phyloP scores from a whole-genome alignment of 2,888 invertebrate species.

The Pedicia rivosa region DNA sequence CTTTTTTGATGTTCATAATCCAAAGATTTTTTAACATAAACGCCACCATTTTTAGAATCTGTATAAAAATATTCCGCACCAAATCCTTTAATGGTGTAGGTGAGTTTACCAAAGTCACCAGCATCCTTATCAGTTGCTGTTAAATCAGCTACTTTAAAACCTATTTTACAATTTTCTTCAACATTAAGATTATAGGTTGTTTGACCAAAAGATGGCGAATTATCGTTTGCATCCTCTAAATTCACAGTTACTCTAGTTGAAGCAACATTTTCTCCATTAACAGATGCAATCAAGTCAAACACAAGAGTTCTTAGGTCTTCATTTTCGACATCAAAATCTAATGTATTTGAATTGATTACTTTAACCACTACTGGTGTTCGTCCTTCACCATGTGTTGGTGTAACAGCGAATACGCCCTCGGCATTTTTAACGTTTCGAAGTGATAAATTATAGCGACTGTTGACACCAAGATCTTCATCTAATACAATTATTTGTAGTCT shows the following conservation, averaged over 20 bases:
- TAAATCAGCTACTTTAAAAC: constrained; percentile 45
- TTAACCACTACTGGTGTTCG: constrained; percentile 58
- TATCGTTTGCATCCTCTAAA: constrained; percentile 64
- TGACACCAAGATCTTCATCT: constrained; percentile 56
- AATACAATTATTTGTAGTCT: constrained; percentile 57
- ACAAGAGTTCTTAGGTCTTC: constrained; percentile 39
- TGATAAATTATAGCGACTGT: constrained; percentile 49
- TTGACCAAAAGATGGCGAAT: constrained; percentile 50
- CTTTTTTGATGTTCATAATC: constrained; percentile 70
- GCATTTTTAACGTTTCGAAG: constrained; percentile 43
- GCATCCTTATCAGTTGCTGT: constrained; percentile 57
- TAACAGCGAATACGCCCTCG: constrained; percentile 42
- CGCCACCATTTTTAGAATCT: constrained; percentile 45
- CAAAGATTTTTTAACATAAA: constrained; percentile 45
- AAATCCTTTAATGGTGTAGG: constrained; percentile 60
- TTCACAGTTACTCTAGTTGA: constrained; percentile 44
- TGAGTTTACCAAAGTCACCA: constrained; percentile 51
- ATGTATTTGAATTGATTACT: constrained; percentile 43
- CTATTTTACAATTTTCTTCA: constrained; percentile 45
- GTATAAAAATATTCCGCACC: constrained; percentile 62
- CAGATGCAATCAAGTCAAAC: constrained; percentile 49
- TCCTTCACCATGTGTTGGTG: constrained; percentile 49
- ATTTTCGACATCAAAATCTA: constrained; percentile 56
- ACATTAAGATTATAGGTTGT: constrained; percentile 47
- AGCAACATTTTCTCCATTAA: constrained; percentile 38